Evolutionary conservation across 2,113 vertebrate species (phyloP).

Genomic region (Tyto alba): DNA sequence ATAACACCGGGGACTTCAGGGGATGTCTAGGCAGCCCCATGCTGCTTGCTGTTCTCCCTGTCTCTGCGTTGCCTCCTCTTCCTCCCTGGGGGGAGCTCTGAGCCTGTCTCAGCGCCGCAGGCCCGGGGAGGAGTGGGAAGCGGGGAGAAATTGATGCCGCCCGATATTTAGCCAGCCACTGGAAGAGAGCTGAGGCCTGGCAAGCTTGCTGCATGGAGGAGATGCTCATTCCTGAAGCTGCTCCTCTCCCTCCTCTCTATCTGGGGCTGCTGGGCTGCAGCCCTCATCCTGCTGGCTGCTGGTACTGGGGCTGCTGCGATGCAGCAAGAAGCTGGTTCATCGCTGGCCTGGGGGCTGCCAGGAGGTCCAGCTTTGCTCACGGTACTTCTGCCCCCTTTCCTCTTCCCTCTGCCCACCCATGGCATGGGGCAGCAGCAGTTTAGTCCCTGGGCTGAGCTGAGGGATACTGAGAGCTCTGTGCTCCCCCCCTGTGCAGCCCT

Average conservation of each 20-base stretch:
- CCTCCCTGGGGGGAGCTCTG: conserved; percentile 50
- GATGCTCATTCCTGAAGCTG: background rate
- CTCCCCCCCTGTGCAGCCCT: background rate
- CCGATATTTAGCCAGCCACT: background rate
- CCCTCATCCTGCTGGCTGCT: rapidly evolving
- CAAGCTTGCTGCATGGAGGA: background rate
- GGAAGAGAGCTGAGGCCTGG: background rate
- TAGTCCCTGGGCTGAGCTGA: rapidly evolving
- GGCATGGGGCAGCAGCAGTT: rapidly evolving
- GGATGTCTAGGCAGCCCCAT: rapidly evolving
- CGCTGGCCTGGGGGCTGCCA: rapidly evolving
- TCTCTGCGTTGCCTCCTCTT: background rate
- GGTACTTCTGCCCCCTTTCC: background rate
- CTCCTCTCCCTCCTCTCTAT: background rate
- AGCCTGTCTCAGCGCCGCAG: background rate
- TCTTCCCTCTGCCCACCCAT: rapidly evolving
- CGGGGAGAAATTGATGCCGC: background rate
- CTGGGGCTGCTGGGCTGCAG: background rate
- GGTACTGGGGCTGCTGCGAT: background rate
- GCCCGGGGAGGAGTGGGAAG: background rate
- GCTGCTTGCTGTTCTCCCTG: background rate
- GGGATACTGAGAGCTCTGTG: background rate
- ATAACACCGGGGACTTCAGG: background rate
- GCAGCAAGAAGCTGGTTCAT: background rate
- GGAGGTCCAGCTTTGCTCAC: background rate